Percentiles rank a stretch among this genome's conserved stretches.
Evolutionary conservation across 2,888 invertebrate species (phyloP).

Genomic region (Notodonta ziczac): DNA sequence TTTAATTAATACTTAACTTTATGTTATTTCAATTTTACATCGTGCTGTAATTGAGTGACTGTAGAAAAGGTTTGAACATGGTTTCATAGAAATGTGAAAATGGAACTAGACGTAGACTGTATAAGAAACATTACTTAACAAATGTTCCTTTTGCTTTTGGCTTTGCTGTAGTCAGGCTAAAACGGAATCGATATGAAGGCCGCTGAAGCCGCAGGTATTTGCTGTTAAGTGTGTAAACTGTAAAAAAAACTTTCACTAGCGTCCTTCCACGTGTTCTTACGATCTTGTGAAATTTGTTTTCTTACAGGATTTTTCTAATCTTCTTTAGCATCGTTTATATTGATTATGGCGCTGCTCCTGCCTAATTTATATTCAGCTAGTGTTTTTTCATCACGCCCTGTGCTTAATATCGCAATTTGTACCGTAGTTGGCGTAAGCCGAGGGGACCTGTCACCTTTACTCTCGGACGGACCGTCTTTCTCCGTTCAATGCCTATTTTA

Average conservation of each 20-base stretch:
- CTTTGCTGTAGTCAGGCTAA: too few relatives aligned
- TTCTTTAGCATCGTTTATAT: constrained; percentile 85
- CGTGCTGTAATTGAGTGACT: too few relatives aligned
- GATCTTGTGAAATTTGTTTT: constrained; percentile 80
- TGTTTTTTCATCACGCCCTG: constrained; percentile 85
- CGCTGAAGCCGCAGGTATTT: constrained; percentile 16
- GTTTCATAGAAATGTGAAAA: too few relatives aligned
- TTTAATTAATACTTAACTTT: too few relatives aligned
- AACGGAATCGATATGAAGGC: constrained; percentile 4
- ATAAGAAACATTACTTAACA: too few relatives aligned
- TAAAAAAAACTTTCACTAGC: constrained; percentile 15
- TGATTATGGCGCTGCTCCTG: constrained; percentile 82
- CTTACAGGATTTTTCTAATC: constrained; percentile 84
- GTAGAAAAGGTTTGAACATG: too few relatives aligned
- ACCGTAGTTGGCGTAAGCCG: constrained; percentile 82
- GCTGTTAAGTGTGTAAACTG: constrained; percentile 8
- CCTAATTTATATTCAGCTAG: constrained; percentile 85
- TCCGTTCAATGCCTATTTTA: constrained; percentile 70
- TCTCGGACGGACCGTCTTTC: constrained; percentile 68
- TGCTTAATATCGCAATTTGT: constrained; percentile 84
- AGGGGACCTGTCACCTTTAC: constrained; percentile 79
- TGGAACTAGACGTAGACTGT: too few relatives aligned
- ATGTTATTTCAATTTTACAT: too few relatives aligned
- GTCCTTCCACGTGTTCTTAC: constrained; percentile 60
- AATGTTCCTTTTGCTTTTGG: too few relatives aligned